Conservation (phyloP, 2,113 vertebrate genomes). For the Acrocephalus kingi region DNA sequence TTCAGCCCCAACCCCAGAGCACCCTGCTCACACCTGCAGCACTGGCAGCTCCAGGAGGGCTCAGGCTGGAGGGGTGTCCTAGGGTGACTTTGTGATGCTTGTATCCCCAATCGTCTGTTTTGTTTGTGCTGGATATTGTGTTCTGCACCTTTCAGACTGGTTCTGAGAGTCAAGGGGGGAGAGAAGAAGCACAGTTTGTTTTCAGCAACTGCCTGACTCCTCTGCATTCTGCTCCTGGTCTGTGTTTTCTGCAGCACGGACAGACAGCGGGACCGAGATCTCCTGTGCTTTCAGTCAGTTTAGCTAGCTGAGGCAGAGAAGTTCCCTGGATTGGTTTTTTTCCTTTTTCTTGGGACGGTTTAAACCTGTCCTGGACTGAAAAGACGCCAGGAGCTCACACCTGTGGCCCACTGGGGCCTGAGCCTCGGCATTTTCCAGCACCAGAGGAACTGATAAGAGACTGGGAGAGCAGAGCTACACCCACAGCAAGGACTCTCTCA, state of each 20-base stretch:
- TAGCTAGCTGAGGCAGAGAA: background rate
- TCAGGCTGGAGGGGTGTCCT: background rate
- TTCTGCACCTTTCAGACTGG: background rate
- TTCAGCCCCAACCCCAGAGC: background rate
- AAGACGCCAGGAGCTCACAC: background rate
- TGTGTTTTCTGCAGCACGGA: background rate
- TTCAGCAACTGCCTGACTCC: background rate
- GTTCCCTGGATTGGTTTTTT: background rate
- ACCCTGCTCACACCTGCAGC: rapidly evolving
- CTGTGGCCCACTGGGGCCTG: background rate
- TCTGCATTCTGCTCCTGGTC: background rate
- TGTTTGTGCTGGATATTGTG: background rate
- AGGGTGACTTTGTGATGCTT: background rate
- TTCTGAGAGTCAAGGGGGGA: background rate
- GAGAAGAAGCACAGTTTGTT: background rate
- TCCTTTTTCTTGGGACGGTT: background rate
- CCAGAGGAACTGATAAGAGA: background rate
- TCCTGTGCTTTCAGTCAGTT: background rate
- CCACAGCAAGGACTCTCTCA: background rate
- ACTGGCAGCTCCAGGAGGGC: background rate
- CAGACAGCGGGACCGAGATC: background rate
- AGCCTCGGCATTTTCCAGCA: background rate
- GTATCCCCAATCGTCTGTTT: background rate
- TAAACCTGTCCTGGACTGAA: background rate
- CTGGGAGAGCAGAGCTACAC: background rate